These are phyloP conservation scores for Pangasianodon hypophthalmus DNA, from an alignment of 2,113 vertebrate genomes.

Conservation along the genomic window DNA sequence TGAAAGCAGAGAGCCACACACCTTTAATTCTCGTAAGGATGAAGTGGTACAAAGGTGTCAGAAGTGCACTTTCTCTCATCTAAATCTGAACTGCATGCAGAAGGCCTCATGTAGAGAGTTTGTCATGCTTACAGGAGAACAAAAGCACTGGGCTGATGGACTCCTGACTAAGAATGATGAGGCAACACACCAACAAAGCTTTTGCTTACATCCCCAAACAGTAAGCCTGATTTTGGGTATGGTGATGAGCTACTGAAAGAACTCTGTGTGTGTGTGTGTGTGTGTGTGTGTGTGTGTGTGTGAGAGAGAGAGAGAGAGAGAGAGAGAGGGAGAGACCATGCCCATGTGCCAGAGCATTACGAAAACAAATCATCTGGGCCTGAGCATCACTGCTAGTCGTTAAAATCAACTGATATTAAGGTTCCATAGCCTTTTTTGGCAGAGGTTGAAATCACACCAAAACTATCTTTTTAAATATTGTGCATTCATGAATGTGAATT, in stretches of 20 bases:
- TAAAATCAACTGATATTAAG: not conserved
- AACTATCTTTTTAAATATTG: not conserved
- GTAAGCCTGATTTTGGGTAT: slow-evolving; percentile 46
- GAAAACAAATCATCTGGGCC: not conserved
- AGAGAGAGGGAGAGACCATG: not conserved
- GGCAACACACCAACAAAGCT: slow-evolving; percentile 55
- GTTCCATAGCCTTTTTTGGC: not conserved
- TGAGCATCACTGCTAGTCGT: not conserved
- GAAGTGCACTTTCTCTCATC: not conserved
- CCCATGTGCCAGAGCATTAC: not conserved
- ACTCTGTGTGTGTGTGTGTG: not conserved
- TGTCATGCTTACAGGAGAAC: slow-evolving; percentile 27
- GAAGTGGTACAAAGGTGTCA: not conserved
- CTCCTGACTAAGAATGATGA: slow-evolving; percentile 38
- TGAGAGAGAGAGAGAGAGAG: not conserved
- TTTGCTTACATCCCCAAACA: slow-evolving; percentile 56
- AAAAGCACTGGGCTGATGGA: slow-evolving; percentile 20
- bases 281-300: not conserved
- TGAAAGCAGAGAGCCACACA: slow-evolving; percentile 21
- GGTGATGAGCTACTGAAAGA: slow-evolving; percentile 30
- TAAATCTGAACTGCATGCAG: not conserved
- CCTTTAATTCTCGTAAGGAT: slow-evolving; percentile 25
- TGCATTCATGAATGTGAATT: not conserved
- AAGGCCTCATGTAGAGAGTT: slow-evolving; percentile 3
- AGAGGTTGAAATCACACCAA: not conserved